Percentiles rank a stretch among this genome's conserved stretches.
phyloP scores from a whole-genome alignment of 2,888 invertebrate genomes.

The Hecatera dysodea region DNA sequence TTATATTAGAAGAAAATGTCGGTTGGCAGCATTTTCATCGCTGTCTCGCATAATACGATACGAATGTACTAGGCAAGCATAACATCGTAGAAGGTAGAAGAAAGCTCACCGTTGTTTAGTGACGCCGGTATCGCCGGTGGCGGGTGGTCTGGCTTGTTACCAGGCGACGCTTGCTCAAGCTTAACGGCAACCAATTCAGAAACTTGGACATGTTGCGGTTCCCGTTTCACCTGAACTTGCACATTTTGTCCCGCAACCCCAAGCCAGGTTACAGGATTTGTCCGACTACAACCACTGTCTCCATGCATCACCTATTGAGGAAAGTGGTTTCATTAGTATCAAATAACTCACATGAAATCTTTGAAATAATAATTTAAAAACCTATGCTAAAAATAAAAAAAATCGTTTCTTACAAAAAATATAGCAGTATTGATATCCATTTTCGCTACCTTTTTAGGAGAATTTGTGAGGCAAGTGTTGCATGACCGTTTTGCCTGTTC shows the following conservation, averaged over 20 bases:
- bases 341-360: not conserved
- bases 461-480: slow-evolving; percentile 87
- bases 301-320: slow-evolving; percentile 82
- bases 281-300: slow-evolving; percentile 93
- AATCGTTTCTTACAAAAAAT: slow-evolving; percentile 59
- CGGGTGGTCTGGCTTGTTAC: slow-evolving; percentile 89
- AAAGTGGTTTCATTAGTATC: slow-evolving; percentile 3
- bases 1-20: not conserved
- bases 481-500: slow-evolving; percentile 88
- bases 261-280: slow-evolving; percentile 93
- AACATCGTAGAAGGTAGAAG: slow-evolving; percentile 22
- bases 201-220: slow-evolving; percentile 91
- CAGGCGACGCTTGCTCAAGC: slow-evolving; percentile 92
- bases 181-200: slow-evolving; percentile 92
- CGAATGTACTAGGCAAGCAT: slow-evolving; percentile 70
- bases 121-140: slow-evolving; percentile 84
- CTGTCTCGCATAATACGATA: slow-evolving; percentile 72
- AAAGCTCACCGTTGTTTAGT: slow-evolving; percentile 83
- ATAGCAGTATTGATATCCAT: slow-evolving; percentile 63
- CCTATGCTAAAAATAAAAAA: slow-evolving; percentile 31
- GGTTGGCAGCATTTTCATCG: slow-evolving; percentile 56
- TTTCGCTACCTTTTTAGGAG: slow-evolving; percentile 85
- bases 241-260: slow-evolving; percentile 87
- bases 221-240: slow-evolving; percentile 92
- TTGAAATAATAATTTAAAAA: slow-evolving; percentile 14